Evolutionary conservation across 2,888 invertebrate genomes (phyloP), one percentile per base, ranked within the genome.

Genomic region (Plusia festucae): DNA sequence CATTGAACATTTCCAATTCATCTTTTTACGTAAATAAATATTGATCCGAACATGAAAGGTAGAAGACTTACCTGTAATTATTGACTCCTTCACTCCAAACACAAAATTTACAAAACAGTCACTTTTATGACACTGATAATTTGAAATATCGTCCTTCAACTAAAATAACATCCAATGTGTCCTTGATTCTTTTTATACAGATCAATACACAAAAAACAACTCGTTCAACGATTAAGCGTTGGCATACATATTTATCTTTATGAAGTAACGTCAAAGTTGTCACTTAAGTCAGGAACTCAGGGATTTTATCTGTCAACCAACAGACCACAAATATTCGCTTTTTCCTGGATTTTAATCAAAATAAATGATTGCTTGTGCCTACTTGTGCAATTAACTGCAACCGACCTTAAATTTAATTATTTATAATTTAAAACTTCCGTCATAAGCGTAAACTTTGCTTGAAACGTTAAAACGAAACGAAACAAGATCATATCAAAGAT

Each of bases 191-290:
- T 68, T 40, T 51, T 66, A 65, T 5, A 76, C 70, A 79, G 70
- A 87, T 88, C 87, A 85, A 88, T 88, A 88, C 82, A 87, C 83
- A 84, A 86, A 86, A 79, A 86, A 84, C 81, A 83, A 83, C 73
- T 30, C 76, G 68, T 72, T 82, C 76, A 75, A 82, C 82, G 79
- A n/a, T n/a, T n/a, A 84, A 80, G 70, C 80, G 79, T 77, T 78
- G 78, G 70, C 76, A 76, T 74, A 68, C 68, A 40, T 69, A 73
- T 40, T 55, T 73, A 49, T 60, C 16, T 53, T n/a, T n/a, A n/a
- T n/a, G n/a, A n/a, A n/a, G n/a, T n/a, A n/a, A n/a, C n/a, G n/a
- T n/a, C n/a, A n/a, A n/a, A 53, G n/a, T 53, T 63, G 63, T 55
- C 61, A 61, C 30, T 27, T 8, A 16, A 24, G 24, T 24, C 24